Evolutionary conservation across 2,797 vertebrate genomes (phyloP), one percentile per base, ranked within the genome.

Genomic region (Halcyon smyrnensis): DNA sequence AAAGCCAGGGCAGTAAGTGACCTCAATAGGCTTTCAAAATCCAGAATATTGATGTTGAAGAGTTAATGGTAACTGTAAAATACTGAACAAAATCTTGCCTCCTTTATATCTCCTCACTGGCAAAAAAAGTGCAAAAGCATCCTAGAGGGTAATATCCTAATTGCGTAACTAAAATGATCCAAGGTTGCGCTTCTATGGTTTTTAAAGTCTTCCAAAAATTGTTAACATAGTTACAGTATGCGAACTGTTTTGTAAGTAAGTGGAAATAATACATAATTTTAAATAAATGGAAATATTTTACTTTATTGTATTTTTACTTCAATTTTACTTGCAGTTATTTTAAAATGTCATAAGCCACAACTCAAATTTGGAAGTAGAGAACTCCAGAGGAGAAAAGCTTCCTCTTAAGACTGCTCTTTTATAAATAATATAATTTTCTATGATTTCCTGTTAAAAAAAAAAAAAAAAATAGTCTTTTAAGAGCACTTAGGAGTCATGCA

Each of bases 1-100:
- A 81, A 87, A 74, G 48, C 25, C 59, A 83, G 56, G 71, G 45
- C 36, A 83, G 32, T 57, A 84, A 81, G 27, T 87, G 57, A 83
- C 79, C 77, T 82, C 78, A 81, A 51, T 27, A 59, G 34, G 30
- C 65, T 93, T 77, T 95, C 74, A 87, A 76, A 68, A 93, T 64
- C 21, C 15, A 60, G 64, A 82, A 67, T 65, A 74, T 80, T 84
- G 53, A 69, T 76, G 68, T 27, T 80, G 69, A 92, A 56, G 34
- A 51, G 19, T 63, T 63, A 87, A 78, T 54, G 17, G 53, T 57
- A 95, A 85, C 63, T 81, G 43, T 36, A 76, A 73, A 91, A 54
- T 32, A 54, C n/a, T 28, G 30, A 85, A 48, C 4, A 91, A 80
- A 83, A 68, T 43, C 41, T 57, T 39, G 17, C 34, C 34, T 54